These are phyloP conservation scores for Lycodopsis pacificus DNA, from an alignment of 2,797 vertebrate genomes.

Conservation along the genomic window DNA sequence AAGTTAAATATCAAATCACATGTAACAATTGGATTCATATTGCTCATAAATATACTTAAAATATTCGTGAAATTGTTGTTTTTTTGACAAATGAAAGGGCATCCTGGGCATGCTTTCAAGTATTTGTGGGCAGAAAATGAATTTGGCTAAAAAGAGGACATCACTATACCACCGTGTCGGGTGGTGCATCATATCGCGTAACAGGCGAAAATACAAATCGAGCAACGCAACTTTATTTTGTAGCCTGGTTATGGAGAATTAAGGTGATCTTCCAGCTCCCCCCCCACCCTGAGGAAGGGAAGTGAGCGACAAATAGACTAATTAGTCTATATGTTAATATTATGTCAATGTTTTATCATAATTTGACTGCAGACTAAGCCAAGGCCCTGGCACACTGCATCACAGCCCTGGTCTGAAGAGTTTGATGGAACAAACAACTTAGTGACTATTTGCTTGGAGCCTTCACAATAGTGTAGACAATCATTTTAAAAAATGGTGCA, in stretches of 20 bases:
- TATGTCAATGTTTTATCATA: background rate
- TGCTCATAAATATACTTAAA: conserved; percentile 10
- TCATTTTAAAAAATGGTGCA: background rate
- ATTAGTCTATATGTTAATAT: background rate
- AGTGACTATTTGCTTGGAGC: background rate
- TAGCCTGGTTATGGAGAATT: background rate
- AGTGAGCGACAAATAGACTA: background rate
- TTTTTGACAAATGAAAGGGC: background rate
- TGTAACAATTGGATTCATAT: background rate
- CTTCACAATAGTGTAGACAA: too few species aligned
- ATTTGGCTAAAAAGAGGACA: background rate
- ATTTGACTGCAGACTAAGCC: background rate
- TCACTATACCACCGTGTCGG: background rate
- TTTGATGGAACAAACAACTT: background rate
- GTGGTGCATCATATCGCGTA: background rate
- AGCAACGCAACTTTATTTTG: background rate
- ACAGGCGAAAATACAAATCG: background rate
- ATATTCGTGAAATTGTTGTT: background rate
- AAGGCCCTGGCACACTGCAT: too few species aligned
- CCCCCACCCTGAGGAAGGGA: background rate
- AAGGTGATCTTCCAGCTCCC: background rate
- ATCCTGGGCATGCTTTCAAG: conserved; percentile 2
- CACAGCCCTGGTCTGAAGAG: too few species aligned
- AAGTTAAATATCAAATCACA: background rate
- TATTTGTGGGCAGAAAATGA: background rate